Evolutionary conservation across 2,113 vertebrate genomes (phyloP), one percentile per base, ranked within the genome.

Genomic region (Heteronetta atricapilla): DNA sequence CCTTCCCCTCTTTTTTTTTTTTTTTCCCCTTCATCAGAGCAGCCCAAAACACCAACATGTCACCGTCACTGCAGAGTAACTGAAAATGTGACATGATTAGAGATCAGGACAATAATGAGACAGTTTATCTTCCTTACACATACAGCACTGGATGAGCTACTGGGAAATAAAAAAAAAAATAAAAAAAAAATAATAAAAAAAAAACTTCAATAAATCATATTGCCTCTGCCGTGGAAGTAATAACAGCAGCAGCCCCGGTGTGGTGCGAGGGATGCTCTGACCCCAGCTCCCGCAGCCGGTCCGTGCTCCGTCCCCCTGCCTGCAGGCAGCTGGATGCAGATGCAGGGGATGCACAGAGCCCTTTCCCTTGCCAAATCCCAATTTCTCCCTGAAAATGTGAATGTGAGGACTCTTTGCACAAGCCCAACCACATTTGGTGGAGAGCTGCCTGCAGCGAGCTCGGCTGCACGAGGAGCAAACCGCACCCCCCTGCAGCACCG

Each of bases 111-210:
- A 81, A 50, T 48, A 59, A 90, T 75, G 90, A 88, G 66, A 22
- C 58, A 25, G 56, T 26, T 95, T 89, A 70, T 78, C 91, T 72
- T 91, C 78, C 53, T 62, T 50, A 33, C 76, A 33, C 85, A 89
- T 23, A 31, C 66, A 75, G 73, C 81, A 18, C 77, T 14, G 80
- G 58, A 20, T 18, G 73, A 95, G n/a, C 80, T 88, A 64, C 44
- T 75, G 93, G 93, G 95, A 96, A 96, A 96, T 90, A 55, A 83
- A 72, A 38, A 38, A 38, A n/a, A n/a, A n/a, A n/a, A n/a, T n/a
- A n/a, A n/a, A n/a, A n/a, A n/a, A n/a, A n/a, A n/a, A n/a, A n/a
- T n/a, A n/a, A n/a, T n/a, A 38, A 38, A 38, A 38, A 38, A 73
- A 70, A 70, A 50, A 6, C 88, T 68, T 74, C 86, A 68, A 73